Conservation (phyloP, 2,113 vertebrate genomes). For the Chlorodrepanis virens region DNA sequence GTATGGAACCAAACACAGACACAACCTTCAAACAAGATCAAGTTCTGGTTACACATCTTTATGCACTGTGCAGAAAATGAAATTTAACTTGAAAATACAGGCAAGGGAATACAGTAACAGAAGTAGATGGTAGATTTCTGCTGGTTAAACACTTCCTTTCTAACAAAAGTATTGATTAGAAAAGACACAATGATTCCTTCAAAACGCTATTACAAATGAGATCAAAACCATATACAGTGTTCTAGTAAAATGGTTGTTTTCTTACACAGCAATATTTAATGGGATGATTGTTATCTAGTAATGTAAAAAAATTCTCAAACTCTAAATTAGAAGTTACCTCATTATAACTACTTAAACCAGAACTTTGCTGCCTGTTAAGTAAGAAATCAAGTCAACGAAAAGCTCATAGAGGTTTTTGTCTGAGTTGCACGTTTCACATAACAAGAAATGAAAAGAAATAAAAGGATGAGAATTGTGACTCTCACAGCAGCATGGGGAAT, state of each 20-base stretch:
- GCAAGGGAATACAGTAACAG: slow-evolving; percentile 53
- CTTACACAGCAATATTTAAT: slow-evolving; percentile 32
- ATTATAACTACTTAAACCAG: slow-evolving; percentile 73
- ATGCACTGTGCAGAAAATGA: slow-evolving; percentile 53
- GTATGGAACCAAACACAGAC: slow-evolving; percentile 68
- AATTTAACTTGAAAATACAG: slow-evolving; percentile 48
- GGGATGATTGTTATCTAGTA: slow-evolving; percentile 66
- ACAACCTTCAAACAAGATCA: slow-evolving; percentile 61
- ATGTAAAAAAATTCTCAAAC: slow-evolving; percentile 55
- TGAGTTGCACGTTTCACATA: background rate
- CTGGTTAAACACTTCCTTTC: slow-evolving; percentile 58
- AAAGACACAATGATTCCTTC: slow-evolving; percentile 62
- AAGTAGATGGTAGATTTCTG: slow-evolving; percentile 57
- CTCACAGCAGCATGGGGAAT: slow-evolving; percentile 40
- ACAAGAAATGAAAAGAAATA: background rate
- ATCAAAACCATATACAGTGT: slow-evolving; percentile 33
- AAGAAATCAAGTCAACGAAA: slow-evolving; percentile 60
- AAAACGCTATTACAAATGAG: slow-evolving; percentile 53
- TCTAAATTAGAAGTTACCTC: slow-evolving; percentile 60
- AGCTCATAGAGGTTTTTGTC: slow-evolving; percentile 5
- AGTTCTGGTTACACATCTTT: slow-evolving; percentile 58
- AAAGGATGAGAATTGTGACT: slow-evolving; percentile 44
- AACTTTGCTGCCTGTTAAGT: slow-evolving; percentile 66
- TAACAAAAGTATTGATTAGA: slow-evolving; percentile 57
- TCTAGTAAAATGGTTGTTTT: slow-evolving; percentile 35